Conservation (phyloP, 2,113 vertebrate species). For the Mystacornis crossleyi region DNA sequence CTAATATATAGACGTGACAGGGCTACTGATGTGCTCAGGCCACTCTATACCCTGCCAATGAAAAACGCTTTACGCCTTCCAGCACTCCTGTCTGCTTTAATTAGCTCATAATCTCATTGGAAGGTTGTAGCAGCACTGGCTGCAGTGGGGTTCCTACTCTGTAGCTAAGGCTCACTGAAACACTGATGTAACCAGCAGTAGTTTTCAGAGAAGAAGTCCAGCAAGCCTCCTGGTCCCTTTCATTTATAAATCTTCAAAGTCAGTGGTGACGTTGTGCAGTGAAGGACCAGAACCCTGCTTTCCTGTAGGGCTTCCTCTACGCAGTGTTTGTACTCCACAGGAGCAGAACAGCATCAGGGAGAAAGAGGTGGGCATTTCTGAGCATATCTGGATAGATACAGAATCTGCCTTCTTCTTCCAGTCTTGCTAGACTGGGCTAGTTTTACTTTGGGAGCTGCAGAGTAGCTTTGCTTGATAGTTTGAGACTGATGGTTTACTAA, state of each 20-base stretch:
- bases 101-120: neutral
- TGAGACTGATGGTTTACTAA: neutral
- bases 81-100: neutral
- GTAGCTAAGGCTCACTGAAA: neutral
- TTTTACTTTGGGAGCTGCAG: neutral
- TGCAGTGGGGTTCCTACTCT: neutral
- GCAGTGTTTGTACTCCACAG: neutral
- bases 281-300: neutral
- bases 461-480: neutral
- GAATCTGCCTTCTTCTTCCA: neutral
- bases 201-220: neutral
- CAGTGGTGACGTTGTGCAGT: neutral
- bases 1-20: neutral
- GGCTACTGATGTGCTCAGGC: neutral
- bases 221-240: neutral
- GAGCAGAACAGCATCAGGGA: rapidly evolving
- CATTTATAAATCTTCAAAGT: neutral
- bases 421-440: neutral
- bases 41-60: neutral
- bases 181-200: neutral
- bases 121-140: neutral
- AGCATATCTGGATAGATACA: neutral
- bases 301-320: rapidly evolving
- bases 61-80: neutral
- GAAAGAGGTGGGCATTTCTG: neutral